Percentiles rank a stretch among this genome's conserved stretches.
These are phyloP conservation scores for Danionella cerebrum DNA, from an alignment of 2,113 vertebrate species.

Conservation along the genomic window DNA sequence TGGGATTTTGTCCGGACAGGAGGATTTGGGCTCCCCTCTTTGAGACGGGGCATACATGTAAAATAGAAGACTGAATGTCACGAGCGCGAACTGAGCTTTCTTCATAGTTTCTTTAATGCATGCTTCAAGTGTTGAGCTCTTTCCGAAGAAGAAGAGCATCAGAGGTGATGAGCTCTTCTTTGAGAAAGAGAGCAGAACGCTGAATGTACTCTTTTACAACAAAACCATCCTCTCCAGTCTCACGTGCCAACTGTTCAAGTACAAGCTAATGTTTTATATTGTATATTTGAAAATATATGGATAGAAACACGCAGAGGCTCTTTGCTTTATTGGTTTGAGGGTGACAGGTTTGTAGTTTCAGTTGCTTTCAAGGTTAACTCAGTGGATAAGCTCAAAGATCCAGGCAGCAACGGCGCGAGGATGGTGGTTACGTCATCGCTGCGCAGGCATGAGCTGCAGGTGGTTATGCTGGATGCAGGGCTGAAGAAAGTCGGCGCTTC, in stretches of 20 bases:
- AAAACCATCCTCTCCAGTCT: slow-evolving; percentile 49
- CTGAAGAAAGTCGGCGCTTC: too few species aligned
- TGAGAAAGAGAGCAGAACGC: too few species aligned
- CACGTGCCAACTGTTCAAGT: slow-evolving; percentile 72
- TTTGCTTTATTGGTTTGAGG: slow-evolving; percentile 8
- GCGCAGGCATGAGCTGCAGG: neutral
- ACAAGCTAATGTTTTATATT: slow-evolving; percentile 66
- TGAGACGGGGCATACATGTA: slow-evolving; percentile 39
- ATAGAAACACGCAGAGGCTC: slow-evolving; percentile 31
- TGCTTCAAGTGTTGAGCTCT: slow-evolving; percentile 48
- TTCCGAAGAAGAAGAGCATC: too few species aligned
- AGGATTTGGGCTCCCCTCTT: slow-evolving; percentile 14
- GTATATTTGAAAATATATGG: slow-evolving; percentile 59
- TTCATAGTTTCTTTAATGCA: slow-evolving; percentile 46
- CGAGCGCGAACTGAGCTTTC: slow-evolving; percentile 23
- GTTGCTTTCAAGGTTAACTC: too few species aligned
- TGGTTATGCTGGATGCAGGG: too few species aligned
- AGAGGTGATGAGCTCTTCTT: too few species aligned
- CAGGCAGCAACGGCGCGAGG: slow-evolving; percentile 6
- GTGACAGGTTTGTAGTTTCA: too few species aligned
- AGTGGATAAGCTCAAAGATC: too few species aligned
- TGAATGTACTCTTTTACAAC: slow-evolving; percentile 54
- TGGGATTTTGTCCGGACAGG: slow-evolving; percentile 26
- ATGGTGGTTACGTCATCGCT: slow-evolving; percentile 9
- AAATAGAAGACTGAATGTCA: slow-evolving; percentile 49